phyloP scores from a whole-genome alignment of 2,888 invertebrate genomes.

The Pelosia muscerda region DNA sequence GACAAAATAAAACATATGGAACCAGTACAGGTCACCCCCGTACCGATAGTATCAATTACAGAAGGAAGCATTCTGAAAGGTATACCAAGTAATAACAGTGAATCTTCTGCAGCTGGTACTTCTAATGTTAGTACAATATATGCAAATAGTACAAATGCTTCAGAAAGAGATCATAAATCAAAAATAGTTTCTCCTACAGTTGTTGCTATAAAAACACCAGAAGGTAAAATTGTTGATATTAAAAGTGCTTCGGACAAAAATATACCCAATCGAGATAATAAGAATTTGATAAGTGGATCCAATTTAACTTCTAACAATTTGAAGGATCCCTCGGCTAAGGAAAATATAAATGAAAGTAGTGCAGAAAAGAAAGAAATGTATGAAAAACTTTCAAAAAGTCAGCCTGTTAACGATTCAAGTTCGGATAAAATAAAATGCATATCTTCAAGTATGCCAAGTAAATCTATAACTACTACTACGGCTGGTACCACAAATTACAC shows the following conservation, averaged over 20 bases:
- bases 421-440: constrained; percentile 17
- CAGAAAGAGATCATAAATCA: constrained; percentile 30
- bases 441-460: constrained; percentile 7
- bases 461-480: constrained; percentile 12
- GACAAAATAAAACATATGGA: constrained; percentile 73
- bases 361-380: constrained; percentile 14
- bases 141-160: constrained; percentile 24
- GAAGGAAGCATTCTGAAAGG: constrained; percentile 67
- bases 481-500: constrained; percentile 4
- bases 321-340: constrained; percentile 9
- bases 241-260: constrained; percentile 4
- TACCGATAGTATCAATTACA: constrained; percentile 76
- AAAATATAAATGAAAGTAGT: constrained; percentile 19
- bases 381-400: constrained; percentile 4
- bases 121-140: constrained; percentile 43
- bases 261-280: constrained; percentile 13
- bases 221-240: constrained; percentile 19
- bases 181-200: neutral
- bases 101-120: constrained; percentile 41
- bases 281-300: constrained; percentile 11
- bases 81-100: constrained; percentile 41
- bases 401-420: constrained; percentile 9
- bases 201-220: constrained; percentile 5
- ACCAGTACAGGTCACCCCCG: constrained; percentile 74
- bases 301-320: constrained; percentile 15